Evolutionary conservation across 2,113 vertebrate genomes (phyloP).

Genomic region (Hyaena hyaena): DNA sequence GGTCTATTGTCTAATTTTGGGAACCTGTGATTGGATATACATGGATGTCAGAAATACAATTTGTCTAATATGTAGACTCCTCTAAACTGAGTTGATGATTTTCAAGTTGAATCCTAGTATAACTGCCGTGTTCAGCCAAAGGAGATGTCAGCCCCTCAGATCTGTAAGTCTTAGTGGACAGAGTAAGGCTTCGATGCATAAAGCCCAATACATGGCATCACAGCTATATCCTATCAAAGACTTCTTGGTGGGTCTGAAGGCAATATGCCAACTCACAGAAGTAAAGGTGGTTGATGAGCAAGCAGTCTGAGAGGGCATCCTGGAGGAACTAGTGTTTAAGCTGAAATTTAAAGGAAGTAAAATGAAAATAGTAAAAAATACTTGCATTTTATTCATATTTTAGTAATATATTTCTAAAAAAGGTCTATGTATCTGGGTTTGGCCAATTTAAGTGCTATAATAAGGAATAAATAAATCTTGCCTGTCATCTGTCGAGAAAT

Average conservation of each 20-base stretch:
- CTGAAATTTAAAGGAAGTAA: background rate
- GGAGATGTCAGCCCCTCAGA: background rate
- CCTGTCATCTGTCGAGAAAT: background rate
- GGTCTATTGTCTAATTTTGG: background rate
- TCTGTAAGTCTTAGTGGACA: background rate
- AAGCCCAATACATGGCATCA: background rate
- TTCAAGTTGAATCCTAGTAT: background rate
- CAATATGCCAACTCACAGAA: background rate
- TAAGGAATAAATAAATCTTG: conserved; percentile 17
- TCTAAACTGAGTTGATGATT: background rate
- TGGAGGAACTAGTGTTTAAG: background rate
- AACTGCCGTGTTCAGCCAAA: background rate
- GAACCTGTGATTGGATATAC: background rate
- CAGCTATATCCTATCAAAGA: background rate
- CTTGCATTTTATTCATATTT: background rate
- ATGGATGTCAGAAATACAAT: background rate
- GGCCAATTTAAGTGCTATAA: background rate
- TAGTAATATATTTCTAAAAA: background rate
- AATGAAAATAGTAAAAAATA: background rate
- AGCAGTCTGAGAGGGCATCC: background rate
- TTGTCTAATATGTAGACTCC: background rate
- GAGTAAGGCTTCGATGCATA: background rate
- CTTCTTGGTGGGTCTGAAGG: background rate
- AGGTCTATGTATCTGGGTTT: background rate
- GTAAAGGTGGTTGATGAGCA: background rate